A percentile compares a stretch with the other conserved stretches of the same genome.
Evolutionary conservation across 2,113 vertebrate species (phyloP).

Genomic region (Nothoprocta pentlandii): DNA sequence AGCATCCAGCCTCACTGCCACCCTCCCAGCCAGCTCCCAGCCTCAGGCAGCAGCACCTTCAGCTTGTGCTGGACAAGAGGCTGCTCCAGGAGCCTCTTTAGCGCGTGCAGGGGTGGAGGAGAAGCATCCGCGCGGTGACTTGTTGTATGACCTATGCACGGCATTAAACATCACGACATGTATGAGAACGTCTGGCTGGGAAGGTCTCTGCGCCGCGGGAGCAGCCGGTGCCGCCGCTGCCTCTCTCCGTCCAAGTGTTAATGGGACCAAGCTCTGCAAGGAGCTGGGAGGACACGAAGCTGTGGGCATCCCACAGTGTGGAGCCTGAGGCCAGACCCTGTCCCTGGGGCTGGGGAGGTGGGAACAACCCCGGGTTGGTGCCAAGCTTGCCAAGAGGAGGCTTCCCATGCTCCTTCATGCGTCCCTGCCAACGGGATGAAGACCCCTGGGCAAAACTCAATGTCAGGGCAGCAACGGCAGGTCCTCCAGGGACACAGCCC

Average conservation of each 20-base stretch:
- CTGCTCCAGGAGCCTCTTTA: no score
- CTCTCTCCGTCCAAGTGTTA: neutral
- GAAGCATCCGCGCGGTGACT: rapidly evolving
- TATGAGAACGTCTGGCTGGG: neutral
- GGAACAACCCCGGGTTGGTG: no score
- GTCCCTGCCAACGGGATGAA: rapidly evolving
- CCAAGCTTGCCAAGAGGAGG: rapidly evolving
- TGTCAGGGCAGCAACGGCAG: no score
- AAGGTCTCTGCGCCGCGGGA: neutral
- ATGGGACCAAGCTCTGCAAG: neutral
- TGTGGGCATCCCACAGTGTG: neutral
- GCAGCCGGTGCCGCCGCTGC: rapidly evolving
- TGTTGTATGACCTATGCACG: rapidly evolving
- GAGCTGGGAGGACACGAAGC: neutral
- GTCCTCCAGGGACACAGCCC: rapidly evolving
- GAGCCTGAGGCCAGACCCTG: rapidly evolving
- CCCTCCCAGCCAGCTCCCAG: no score
- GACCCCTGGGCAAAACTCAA: neutral
- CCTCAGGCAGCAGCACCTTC: no score
- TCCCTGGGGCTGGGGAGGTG: rapidly evolving
- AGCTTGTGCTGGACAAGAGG: no score
- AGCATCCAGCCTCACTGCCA: no score
- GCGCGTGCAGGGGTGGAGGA: neutral
- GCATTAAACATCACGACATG: neutral
- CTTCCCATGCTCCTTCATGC: neutral